Evolutionary conservation across 1,140 invertebrate species (phyloP).

Genomic region (Zaprionus ornatus): DNA sequence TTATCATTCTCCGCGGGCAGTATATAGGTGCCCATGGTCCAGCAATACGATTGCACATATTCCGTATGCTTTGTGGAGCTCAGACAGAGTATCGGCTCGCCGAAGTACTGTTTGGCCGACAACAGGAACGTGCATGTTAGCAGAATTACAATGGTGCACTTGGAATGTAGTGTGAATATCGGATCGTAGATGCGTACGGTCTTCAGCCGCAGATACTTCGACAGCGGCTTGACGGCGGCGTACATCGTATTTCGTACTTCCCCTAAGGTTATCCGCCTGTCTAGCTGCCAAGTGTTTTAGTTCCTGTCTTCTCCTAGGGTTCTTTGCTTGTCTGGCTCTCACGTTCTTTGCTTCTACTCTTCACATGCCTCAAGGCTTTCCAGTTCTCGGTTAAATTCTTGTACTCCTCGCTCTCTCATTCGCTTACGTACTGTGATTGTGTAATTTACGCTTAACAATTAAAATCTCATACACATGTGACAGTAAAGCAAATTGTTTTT

Average conservation of each 20-base stretch:
- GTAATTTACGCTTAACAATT: constrained; percentile 5
- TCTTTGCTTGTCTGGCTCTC: background rate
- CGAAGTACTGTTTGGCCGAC: constrained; percentile 89
- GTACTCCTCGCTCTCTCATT: background rate
- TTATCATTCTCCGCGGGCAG: constrained; percentile 30
- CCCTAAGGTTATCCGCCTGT: background rate
- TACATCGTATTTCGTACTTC: constrained; percentile 43
- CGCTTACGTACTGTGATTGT: constrained; percentile 2
- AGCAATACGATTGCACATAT: constrained; percentile 90
- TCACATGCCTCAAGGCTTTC: background rate
- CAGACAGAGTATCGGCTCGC: constrained; percentile 88
- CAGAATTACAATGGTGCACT: constrained; percentile 88
- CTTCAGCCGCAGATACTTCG: constrained; percentile 85
- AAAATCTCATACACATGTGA: background rate
- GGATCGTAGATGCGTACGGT: constrained; percentile 87
- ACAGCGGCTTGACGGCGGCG: constrained; percentile 64
- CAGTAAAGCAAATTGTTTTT: background rate
- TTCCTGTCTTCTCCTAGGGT: background rate
- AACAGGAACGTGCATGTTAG: constrained; percentile 87
- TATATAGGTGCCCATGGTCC: constrained; percentile 91
- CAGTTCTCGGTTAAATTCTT: too few species aligned
- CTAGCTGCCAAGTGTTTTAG: background rate
- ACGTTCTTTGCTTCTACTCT: background rate
- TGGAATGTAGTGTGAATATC: constrained; percentile 88
- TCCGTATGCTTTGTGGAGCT: constrained; percentile 84